phyloP scores from a whole-genome alignment of 1,140 invertebrate genomes.

The Luehdorfia chinensis region DNA sequence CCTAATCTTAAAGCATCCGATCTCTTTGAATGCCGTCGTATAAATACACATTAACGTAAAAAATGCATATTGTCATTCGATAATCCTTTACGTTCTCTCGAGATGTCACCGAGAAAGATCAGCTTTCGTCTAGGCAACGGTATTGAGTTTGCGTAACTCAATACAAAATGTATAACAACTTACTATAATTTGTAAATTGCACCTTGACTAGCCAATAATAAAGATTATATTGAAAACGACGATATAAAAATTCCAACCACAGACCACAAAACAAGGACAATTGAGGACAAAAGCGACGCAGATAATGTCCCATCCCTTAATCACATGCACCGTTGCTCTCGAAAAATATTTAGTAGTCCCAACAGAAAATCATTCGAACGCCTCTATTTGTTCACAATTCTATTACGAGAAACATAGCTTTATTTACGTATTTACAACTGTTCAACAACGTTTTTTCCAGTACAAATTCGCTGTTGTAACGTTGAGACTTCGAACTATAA shows the following conservation, averaged over 20 bases:
- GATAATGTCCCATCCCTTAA: conserved; percentile 74
- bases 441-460: conserved; percentile 34
- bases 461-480: conserved; percentile 48
- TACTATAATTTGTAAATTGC: conserved; percentile 21
- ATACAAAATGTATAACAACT: conserved; percentile 45
- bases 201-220: conserved; percentile 36
- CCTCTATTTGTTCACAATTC: conserved; percentile 53
- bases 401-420: conserved; percentile 42
- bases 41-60: conserved; percentile 53
- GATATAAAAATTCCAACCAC: conserved; percentile 40
- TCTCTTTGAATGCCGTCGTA: conserved; percentile 53
- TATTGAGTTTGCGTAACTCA: conserved; percentile 72
- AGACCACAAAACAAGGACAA: conserved; percentile 70
- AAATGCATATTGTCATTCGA: conserved; percentile 71
- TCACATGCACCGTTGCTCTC: conserved; percentile 71
- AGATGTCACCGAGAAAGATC: conserved; percentile 72
- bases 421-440: conserved; percentile 47
- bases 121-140: conserved; percentile 69
- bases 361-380: conserved; percentile 54
- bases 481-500: conserved; percentile 32
- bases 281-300: conserved; percentile 61
- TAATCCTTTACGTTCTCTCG: conserved; percentile 72
- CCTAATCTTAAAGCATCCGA: conserved; percentile 58
- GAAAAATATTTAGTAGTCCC: conserved; percentile 66
- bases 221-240: conserved; percentile 31